Evolutionary conservation across 2,888 invertebrate species (phyloP).

Genomic region (Dryococelus australis): DNA sequence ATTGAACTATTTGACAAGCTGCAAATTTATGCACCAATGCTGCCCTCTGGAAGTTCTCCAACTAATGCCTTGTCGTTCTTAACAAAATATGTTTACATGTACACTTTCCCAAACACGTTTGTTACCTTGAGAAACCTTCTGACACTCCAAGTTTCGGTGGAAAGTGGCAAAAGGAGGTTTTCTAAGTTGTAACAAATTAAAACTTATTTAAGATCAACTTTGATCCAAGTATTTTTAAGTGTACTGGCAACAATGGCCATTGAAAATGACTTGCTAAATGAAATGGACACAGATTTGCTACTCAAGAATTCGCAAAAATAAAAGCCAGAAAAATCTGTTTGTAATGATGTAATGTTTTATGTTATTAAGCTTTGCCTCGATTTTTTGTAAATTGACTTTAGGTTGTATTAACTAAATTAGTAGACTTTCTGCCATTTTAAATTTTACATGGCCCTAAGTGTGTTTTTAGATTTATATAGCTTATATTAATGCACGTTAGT

Average conservation of each 20-base stretch:
- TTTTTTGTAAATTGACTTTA: no score
- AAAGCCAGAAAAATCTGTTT: no score
- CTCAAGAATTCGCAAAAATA: not conserved
- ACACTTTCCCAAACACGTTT: conserved; percentile 29
- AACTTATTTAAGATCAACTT: conserved; percentile 9
- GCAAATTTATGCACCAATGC: conserved; percentile 32
- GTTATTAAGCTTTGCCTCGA: no score
- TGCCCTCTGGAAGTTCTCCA: conserved; percentile 29
- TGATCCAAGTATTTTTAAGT: not conserved
- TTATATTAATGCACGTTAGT: no score
- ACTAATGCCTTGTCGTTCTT: conserved; percentile 28
- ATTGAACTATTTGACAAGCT: conserved; percentile 28
- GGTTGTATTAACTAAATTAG: not conserved
- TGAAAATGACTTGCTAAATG: not conserved
- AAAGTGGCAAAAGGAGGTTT: conserved; percentile 5
- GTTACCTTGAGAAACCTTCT: not conserved
- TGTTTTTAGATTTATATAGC: no score
- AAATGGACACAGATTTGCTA: not conserved
- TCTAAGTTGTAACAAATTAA: conserved; percentile 18
- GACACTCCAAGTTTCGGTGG: conserved; percentile 17
- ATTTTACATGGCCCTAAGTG: no score
- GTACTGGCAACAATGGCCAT: not conserved
- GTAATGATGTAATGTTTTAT: no score
- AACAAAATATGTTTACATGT: conserved; percentile 28
- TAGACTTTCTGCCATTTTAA: no score